These are phyloP conservation scores for Scomber japonicus DNA, from an alignment of 2,113 vertebrate genomes.

Conservation along the genomic window DNA sequence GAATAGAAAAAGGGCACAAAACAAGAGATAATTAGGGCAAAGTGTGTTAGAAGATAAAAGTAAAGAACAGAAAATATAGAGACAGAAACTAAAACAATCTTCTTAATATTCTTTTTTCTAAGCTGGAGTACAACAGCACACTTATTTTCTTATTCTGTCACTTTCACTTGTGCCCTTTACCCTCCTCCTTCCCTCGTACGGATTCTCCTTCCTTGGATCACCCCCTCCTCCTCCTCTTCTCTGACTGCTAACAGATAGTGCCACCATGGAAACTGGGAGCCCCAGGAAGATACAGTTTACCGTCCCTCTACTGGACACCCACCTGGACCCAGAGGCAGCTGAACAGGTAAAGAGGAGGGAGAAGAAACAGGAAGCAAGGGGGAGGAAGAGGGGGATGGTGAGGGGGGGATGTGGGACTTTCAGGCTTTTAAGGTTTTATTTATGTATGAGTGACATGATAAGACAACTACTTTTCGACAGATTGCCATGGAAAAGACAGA, in stretches of 20 bases:
- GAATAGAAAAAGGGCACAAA: neutral
- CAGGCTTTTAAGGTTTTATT: constrained; percentile 1
- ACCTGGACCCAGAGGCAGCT: constrained; percentile 93
- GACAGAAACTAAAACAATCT: constrained; percentile 12
- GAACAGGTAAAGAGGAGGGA: constrained; percentile 88
- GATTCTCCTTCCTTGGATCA: constrained; percentile 47
- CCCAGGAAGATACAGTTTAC: constrained; percentile 95
- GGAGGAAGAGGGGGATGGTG: neutral
- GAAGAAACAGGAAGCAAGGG: neutral
- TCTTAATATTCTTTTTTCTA: constrained; percentile 11
- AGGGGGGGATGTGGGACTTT: neutral
- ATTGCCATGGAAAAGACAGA: neutral
- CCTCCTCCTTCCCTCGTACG: constrained; percentile 27
- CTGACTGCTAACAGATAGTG: constrained; percentile 46
- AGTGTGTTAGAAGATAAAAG: constrained; percentile 33
- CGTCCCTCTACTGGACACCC: constrained; percentile 91
- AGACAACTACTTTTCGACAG: neutral
- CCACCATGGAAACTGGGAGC: constrained; percentile 90
- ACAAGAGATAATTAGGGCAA: constrained; percentile 30
- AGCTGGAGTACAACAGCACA: constrained; percentile 28
- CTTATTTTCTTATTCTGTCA: constrained; percentile 26
- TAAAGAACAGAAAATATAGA: constrained; percentile 21
- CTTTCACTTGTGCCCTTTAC: constrained; percentile 28
- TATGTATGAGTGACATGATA: neutral
- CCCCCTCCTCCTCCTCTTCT: constrained; percentile 29